Percentiles rank a stretch among this genome's conserved stretches.
These are phyloP conservation scores for Rhizomys pruinosus DNA, from an alignment of 2,113 vertebrate species.

Conservation along the genomic window DNA sequence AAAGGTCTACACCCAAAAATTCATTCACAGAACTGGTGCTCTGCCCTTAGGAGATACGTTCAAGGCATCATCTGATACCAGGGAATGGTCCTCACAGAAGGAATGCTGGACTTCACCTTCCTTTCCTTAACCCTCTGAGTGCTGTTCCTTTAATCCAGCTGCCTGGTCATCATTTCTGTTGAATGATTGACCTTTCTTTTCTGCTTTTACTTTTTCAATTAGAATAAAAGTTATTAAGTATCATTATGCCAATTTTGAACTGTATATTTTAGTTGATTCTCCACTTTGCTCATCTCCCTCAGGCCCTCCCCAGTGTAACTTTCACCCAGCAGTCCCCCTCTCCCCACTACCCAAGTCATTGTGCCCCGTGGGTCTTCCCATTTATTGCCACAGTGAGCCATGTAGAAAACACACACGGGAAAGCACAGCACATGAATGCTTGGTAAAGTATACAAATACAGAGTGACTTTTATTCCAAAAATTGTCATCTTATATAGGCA, in stretches of 20 bases:
- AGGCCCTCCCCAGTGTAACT: too few relatives aligned
- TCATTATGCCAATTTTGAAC: background rate
- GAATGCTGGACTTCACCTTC: background rate
- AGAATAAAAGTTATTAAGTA: background rate
- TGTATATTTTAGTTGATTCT: background rate
- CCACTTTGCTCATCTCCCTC: background rate
- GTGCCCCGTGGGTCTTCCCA: too few relatives aligned
- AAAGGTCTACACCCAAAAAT: background rate
- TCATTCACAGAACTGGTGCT: background rate
- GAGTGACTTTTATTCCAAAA: too few relatives aligned
- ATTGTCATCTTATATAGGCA: too few relatives aligned
- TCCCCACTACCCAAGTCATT: too few relatives aligned
- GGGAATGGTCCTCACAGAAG: background rate
- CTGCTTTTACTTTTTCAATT: background rate
- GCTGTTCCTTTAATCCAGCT: background rate
- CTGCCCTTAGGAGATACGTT: background rate
- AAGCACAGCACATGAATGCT: too few relatives aligned
- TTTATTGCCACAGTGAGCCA: too few relatives aligned
- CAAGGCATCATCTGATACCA: background rate
- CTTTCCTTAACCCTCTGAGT: background rate
- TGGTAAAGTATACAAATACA: too few relatives aligned
- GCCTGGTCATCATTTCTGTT: background rate
- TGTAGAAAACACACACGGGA: too few relatives aligned
- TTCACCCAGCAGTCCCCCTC: too few relatives aligned
- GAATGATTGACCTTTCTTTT: background rate